Percentiles rank a stretch among this genome's conserved stretches.
phyloP scores from a whole-genome alignment of 2,113 vertebrate genomes.

The Chloroceryle aenea region DNA sequence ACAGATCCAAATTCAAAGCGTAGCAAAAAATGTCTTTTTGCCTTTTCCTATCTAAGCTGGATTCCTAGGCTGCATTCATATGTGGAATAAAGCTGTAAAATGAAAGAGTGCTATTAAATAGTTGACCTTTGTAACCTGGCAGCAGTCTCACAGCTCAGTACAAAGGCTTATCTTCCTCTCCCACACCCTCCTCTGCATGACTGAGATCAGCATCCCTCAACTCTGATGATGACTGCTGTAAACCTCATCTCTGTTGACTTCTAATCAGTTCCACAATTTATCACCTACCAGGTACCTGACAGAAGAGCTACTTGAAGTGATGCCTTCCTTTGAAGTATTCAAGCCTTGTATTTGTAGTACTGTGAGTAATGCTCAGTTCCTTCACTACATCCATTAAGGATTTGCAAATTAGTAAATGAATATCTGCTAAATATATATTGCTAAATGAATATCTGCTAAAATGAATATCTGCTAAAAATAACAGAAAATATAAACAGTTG shows the following conservation, averaged over 20 bases:
- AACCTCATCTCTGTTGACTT: background rate
- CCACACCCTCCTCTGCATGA: background rate
- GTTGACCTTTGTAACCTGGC: background rate
- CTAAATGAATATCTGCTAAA: background rate
- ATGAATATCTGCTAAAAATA: background rate
- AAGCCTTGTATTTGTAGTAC: background rate
- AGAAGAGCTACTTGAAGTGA: background rate
- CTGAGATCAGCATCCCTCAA: background rate
- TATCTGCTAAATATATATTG: too few relatives aligned
- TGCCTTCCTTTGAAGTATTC: background rate
- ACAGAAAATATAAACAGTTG: background rate
- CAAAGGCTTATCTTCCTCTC: background rate
- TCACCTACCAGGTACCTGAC: background rate
- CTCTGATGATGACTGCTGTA: background rate
- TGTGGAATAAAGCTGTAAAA: background rate
- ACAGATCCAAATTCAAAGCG: background rate
- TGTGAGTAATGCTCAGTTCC: background rate
- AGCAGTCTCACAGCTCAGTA: background rate
- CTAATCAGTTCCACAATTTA: background rate
- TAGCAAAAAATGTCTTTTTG: background rate
- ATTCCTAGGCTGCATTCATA: background rate
- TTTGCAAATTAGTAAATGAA: background rate
- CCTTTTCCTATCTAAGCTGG: background rate
- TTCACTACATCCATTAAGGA: background rate
- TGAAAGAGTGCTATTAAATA: background rate